Percentiles rank a stretch among this genome's conserved stretches.
These are phyloP conservation scores for Gila orcuttii DNA, from an alignment of 2,113 vertebrate genomes.

Conservation along the genomic window DNA sequence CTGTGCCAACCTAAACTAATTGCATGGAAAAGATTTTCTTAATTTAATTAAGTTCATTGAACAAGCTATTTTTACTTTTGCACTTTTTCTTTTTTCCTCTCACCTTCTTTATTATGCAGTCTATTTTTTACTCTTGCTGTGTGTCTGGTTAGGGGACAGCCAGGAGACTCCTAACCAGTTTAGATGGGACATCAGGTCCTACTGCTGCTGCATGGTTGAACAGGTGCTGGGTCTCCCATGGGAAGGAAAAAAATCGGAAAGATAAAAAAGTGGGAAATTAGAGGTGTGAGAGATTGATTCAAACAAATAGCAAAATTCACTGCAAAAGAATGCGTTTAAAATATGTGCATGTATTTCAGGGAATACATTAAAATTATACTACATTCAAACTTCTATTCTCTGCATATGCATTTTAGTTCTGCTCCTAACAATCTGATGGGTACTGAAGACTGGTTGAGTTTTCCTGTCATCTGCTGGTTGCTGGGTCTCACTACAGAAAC, in stretches of 20 bases:
- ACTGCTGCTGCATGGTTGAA: background rate
- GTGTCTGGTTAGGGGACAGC: background rate
- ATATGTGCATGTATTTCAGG: background rate
- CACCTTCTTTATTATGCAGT: background rate
- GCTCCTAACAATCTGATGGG: background rate
- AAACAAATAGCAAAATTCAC: background rate
- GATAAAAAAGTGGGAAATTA: background rate
- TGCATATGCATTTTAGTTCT: background rate
- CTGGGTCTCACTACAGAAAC: background rate
- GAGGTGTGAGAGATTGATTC: background rate
- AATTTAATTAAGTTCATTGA: too few relatives aligned
- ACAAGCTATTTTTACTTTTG: too few relatives aligned
- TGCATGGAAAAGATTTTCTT: too few relatives aligned
- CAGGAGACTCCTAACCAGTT: background rate
- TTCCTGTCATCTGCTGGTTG: slow-evolving; percentile 58
- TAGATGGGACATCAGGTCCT: background rate
- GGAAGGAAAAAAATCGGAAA: background rate
- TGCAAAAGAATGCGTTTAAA: background rate
- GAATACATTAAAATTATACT: background rate
- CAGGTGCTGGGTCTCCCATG: background rate
- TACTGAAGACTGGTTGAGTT: too few relatives aligned
- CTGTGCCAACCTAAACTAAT: too few relatives aligned
- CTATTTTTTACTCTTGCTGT: background rate
- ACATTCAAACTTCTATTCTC: background rate
- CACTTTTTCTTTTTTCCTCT: background rate